Conservation (phyloP, 2,797 vertebrate species). For the Tolypeutes matacus region DNA sequence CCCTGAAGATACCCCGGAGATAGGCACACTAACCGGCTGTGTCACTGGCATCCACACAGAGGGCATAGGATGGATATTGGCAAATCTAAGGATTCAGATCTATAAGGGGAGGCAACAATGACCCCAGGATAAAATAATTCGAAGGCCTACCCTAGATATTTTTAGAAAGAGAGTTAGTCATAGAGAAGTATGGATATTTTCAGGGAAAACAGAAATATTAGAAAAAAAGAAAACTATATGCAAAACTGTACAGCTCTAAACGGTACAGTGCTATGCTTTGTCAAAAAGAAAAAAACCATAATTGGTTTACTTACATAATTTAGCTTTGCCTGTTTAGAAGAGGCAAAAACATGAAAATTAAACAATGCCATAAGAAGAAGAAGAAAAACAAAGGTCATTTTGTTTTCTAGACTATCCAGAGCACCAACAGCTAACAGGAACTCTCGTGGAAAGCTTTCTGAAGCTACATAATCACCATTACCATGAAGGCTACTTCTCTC, state of each 20-base stretch:
- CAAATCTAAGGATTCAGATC: slow-evolving; percentile 13
- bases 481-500: neutral
- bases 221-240: slow-evolving; percentile 25
- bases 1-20: neutral
- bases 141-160: neutral
- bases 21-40: neutral
- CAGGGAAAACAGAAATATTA: slow-evolving; percentile 44
- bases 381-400: slow-evolving; percentile 28
- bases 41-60: neutral
- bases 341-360: slow-evolving; percentile 40
- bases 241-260: slow-evolving; percentile 51
- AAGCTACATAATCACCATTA: neutral
- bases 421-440: neutral
- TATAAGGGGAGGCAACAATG: neutral
- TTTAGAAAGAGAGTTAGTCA: slow-evolving; percentile 43
- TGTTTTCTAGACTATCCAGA: neutral
- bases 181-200: neutral
- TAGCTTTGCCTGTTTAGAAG: slow-evolving; percentile 40
- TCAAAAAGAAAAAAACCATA: slow-evolving; percentile 46
- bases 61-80: neutral
- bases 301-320: neutral
- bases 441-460: neutral
- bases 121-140: slow-evolving; percentile 22
- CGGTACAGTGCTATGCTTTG: neutral
- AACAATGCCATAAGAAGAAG: neutral